A percentile compares a stretch with the other conserved stretches of the same genome.
These are phyloP conservation scores for Cettia cetti DNA, from an alignment of 2,113 vertebrate genomes.

Conservation along the genomic window DNA sequence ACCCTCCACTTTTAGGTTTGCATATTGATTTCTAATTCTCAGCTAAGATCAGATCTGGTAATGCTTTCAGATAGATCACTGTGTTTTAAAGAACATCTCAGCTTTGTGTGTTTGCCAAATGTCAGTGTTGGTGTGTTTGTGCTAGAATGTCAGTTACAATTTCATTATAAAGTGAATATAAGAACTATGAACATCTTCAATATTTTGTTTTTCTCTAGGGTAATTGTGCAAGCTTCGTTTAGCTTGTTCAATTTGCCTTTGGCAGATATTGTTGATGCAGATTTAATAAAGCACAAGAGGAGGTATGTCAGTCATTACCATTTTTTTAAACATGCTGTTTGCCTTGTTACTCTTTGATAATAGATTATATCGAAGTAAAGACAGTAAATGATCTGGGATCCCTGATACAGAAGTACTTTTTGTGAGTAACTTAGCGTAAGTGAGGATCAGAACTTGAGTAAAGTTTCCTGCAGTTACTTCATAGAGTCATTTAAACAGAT, in stretches of 20 bases:
- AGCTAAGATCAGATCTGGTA: neutral
- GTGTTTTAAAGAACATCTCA: neutral
- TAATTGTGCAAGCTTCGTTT: constrained; percentile 82
- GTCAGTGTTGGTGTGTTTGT: neutral
- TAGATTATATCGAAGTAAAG: neutral
- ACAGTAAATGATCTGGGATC: neutral
- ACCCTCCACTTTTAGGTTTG: neutral
- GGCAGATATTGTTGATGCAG: constrained; percentile 86
- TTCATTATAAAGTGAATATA: neutral
- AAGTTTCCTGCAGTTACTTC: neutral
- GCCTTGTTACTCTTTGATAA: neutral
- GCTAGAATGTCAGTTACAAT: neutral
- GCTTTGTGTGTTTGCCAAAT: neutral
- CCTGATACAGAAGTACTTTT: neutral
- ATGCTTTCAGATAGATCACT: neutral
- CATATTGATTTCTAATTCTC: neutral
- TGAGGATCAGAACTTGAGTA: neutral
- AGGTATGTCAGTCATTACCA: constrained; percentile 69
- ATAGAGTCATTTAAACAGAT: neutral
- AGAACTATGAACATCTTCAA: neutral
- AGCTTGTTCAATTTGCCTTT: constrained; percentile 88
- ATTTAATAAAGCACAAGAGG: constrained; percentile 81
- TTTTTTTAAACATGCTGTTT: neutral
- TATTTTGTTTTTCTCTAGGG: constrained; percentile 70
- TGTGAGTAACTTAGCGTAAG: neutral